These are phyloP conservation scores for Aptenodytes forsteri DNA, from an alignment of 2,113 vertebrate species.

Conservation along the genomic window DNA sequence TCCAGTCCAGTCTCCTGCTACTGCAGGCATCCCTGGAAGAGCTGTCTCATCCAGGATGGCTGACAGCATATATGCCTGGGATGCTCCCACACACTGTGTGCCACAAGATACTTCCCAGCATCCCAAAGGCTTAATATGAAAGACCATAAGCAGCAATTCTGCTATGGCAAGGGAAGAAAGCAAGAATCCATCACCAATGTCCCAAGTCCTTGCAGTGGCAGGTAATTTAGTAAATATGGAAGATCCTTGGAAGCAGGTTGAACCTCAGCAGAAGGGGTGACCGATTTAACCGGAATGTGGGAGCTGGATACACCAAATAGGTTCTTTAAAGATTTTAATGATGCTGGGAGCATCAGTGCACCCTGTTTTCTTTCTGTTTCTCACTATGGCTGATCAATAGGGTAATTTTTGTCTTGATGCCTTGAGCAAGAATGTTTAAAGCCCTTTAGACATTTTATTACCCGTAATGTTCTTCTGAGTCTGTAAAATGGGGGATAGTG, in stretches of 20 bases:
- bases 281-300: not conserved
- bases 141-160: not conserved
- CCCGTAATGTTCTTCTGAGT: not conserved
- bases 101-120: not conserved
- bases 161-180: not conserved
- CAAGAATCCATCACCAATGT: not conserved
- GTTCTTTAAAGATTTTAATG: not conserved
- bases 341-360: not conserved
- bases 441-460: slow-evolving; percentile 26
- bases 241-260: not conserved
- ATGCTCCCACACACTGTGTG: not conserved
- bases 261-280: not conserved
- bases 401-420: slow-evolving; percentile 20
- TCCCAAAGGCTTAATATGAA: not conserved
- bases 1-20: not conserved
- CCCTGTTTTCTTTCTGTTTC: not conserved
- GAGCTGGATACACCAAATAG: not conserved
- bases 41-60: not conserved
- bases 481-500: not conserved
- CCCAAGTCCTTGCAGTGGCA: not conserved
- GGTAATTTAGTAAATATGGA: not conserved
- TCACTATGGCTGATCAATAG: not conserved
- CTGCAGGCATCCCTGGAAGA: not conserved
- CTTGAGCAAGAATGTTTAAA: slow-evolving; percentile 16
- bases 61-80: not conserved